A percentile compares a stretch with the other conserved stretches of the same genome.
These are phyloP conservation scores for Carassius gibelio DNA, from an alignment of 2,113 vertebrate species.

Conservation along the genomic window DNA sequence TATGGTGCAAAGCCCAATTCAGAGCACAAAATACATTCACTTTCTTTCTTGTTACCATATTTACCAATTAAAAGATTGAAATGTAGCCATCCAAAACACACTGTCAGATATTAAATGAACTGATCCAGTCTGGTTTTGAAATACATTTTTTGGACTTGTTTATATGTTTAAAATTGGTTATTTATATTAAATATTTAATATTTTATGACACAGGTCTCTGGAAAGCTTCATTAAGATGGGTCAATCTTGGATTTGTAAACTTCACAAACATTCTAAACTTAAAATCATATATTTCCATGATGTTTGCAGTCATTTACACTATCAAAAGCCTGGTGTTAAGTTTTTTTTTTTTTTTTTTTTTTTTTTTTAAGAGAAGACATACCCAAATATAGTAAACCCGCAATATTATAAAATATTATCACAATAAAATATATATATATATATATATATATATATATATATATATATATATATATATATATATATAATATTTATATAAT, in stretches of 20 bases:
- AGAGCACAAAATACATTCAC: neutral
- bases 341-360: too few species aligned
- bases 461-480: too few species aligned
- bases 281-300: neutral
- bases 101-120: neutral
- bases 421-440: too few species aligned
- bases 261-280: neutral
- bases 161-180: too few species aligned
- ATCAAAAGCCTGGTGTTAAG: neutral
- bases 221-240: neutral
- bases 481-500: too few species aligned
- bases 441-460: too few species aligned
- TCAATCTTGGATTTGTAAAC: neutral
- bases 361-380: too few species aligned
- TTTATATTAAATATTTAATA: neutral
- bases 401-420: too few species aligned
- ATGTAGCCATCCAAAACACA: neutral
- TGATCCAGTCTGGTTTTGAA: neutral
- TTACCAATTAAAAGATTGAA: neutral
- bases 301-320: neutral
- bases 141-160: neutral
- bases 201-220: neutral
- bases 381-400: too few species aligned
- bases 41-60: neutral
- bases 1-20: slow-evolving; percentile 56